A percentile compares a stretch with the other conserved stretches of the same genome.
These are phyloP conservation scores for Telenomus remus DNA, from an alignment of 1,140 invertebrate genomes.

Conservation along the genomic window DNA sequence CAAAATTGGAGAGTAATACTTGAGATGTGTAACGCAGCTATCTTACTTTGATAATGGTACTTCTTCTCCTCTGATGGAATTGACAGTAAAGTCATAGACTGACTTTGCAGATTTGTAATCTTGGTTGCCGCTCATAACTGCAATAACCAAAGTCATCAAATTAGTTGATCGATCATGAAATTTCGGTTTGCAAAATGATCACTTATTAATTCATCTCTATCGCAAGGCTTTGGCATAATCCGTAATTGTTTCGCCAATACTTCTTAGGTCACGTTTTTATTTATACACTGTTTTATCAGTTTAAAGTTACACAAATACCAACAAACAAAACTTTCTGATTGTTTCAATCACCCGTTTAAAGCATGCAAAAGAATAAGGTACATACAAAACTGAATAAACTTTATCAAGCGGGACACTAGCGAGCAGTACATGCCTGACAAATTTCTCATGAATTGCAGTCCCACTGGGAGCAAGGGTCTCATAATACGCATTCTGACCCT, in stretches of 20 bases:
- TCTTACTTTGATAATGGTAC: constrained; percentile 81
- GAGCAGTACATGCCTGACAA: constrained; percentile 44
- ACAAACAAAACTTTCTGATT: too few relatives aligned
- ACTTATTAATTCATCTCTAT: neutral
- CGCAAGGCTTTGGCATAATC: too few relatives aligned
- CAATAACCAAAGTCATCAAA: constrained; percentile 17
- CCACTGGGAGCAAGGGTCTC: constrained; percentile 36
- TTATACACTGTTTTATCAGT: too few relatives aligned
- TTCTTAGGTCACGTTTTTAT: too few relatives aligned
- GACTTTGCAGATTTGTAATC: constrained; percentile 82
- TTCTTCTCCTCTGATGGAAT: constrained; percentile 84
- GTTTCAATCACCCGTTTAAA: too few relatives aligned
- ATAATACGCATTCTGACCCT: constrained; percentile 42
- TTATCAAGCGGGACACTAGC: constrained; percentile 27
- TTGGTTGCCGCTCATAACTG: constrained; percentile 69
- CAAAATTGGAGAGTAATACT: neutral
- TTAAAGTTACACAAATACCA: too few relatives aligned
- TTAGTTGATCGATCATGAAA: neutral
- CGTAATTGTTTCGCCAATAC: too few relatives aligned
- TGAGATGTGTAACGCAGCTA: constrained; percentile 2
- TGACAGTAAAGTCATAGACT: constrained; percentile 86
- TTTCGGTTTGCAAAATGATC: neutral
- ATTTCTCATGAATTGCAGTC: constrained; percentile 43
- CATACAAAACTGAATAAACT: constrained; percentile 35
- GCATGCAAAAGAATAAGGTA: constrained; percentile 16